These are phyloP conservation scores for Slavum lentiscoides DNA, from an alignment of 2,888 invertebrate species.

Conservation along the genomic window DNA sequence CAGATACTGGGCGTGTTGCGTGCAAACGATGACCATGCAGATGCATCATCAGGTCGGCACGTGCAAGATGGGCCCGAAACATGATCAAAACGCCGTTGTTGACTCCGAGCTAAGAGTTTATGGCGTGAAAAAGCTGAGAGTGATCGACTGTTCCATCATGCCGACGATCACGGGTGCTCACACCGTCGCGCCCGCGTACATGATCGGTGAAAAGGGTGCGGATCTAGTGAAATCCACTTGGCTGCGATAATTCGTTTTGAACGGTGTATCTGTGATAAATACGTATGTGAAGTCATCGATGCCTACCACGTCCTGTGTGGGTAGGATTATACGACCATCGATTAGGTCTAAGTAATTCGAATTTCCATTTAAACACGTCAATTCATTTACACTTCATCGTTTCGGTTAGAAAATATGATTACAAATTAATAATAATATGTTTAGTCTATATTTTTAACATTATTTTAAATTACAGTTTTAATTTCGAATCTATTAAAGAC, in stretches of 20 bases:
- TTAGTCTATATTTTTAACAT: too few species aligned
- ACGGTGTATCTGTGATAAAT: background rate
- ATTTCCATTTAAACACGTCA: too few species aligned
- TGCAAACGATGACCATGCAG: constrained; percentile 71
- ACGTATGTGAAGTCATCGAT: too few species aligned
- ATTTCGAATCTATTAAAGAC: too few species aligned
- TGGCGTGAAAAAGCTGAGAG: constrained; percentile 61
- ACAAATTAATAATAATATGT: too few species aligned
- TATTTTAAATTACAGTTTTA: too few species aligned
- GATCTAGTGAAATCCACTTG: constrained; percentile 60
- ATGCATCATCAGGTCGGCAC: constrained; percentile 68
- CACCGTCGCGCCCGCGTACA: constrained; percentile 64
- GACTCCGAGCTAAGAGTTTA: constrained; percentile 60
- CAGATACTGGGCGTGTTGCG: constrained; percentile 74
- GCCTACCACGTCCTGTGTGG: too few species aligned
- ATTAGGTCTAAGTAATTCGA: too few species aligned
- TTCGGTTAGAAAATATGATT: too few species aligned
- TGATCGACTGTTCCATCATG: constrained; percentile 65
- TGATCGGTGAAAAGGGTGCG: constrained; percentile 66
- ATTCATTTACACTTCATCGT: too few species aligned
- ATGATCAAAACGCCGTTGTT: constrained; percentile 56
- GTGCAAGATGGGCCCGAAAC: constrained; percentile 57
- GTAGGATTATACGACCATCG: too few species aligned
- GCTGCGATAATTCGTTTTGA: background rate
- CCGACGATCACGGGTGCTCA: constrained; percentile 65